A percentile compares a stretch with the other conserved stretches of the same genome.
phyloP scores from a whole-genome alignment of 2,113 vertebrate genomes.

The Stigmatopora nigra region DNA sequence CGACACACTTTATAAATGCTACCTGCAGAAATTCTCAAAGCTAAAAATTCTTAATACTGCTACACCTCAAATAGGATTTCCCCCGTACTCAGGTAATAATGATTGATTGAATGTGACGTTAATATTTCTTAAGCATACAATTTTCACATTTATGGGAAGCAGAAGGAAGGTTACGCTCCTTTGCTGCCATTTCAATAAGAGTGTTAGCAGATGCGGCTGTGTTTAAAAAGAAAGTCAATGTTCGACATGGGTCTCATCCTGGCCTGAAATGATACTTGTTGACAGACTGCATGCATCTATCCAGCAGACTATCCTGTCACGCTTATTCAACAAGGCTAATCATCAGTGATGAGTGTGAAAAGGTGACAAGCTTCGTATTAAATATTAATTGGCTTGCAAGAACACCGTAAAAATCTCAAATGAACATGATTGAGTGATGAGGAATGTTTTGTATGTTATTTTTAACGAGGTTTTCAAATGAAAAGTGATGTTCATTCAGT shows the following conservation, averaged over 20 bases:
- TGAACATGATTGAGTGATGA: conserved; percentile 1
- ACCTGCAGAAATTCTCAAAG: conserved; percentile 58
- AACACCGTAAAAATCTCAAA: conserved; percentile 30
- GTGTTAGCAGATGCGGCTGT: conserved; percentile 60
- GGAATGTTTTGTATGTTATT: neutral
- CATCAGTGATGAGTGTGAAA: conserved; percentile 67
- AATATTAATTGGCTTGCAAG: conserved; percentile 59
- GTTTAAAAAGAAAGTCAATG: conserved; percentile 62
- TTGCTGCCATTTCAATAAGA: conserved; percentile 59
- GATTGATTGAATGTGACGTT: conserved; percentile 72
- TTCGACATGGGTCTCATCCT: conserved; percentile 66
- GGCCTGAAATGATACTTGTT: conserved; percentile 65
- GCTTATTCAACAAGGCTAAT: conserved; percentile 66
- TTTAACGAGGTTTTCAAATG: neutral
- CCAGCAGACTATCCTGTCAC: conserved; percentile 62
- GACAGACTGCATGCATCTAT: conserved; percentile 72
- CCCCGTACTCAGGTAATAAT: conserved; percentile 56
- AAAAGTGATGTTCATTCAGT: neutral
- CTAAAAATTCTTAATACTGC: conserved; percentile 66
- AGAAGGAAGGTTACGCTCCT: conserved; percentile 44
- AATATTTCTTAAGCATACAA: conserved; percentile 68
- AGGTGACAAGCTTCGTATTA: conserved; percentile 66
- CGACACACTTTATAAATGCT: conserved; percentile 50
- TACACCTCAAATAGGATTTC: conserved; percentile 67
- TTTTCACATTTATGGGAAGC: conserved; percentile 58